phyloP scores from a whole-genome alignment of 2,888 invertebrate genomes.

The Eudasyphora cyanicolor region DNA sequence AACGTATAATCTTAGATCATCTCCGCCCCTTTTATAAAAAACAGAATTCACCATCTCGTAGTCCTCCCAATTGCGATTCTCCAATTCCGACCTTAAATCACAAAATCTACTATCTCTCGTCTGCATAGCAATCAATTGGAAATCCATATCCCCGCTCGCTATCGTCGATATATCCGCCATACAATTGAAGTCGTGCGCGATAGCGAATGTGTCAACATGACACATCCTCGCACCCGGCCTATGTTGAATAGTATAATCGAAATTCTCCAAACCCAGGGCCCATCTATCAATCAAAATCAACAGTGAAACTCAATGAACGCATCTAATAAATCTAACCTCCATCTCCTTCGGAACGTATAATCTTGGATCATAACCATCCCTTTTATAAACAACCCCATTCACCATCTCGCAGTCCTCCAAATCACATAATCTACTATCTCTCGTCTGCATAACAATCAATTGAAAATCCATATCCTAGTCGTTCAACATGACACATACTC shows the following conservation, averaged over 20 bases:
- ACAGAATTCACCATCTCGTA: slow-evolving; percentile 47
- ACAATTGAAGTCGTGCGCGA: too few species aligned
- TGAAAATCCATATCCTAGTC: slow-evolving; percentile 29
- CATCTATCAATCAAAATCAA: slow-evolving; percentile 16
- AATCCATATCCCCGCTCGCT: slow-evolving; percentile 28
- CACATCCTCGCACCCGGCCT: slow-evolving; percentile 4
- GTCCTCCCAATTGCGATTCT: background rate
- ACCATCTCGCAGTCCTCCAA: slow-evolving; percentile 36
- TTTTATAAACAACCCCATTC: slow-evolving; percentile 52
- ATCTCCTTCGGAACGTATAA: too few species aligned
- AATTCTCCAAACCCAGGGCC: slow-evolving; percentile 33
- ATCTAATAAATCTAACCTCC: too few species aligned
- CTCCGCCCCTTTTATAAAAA: slow-evolving; percentile 34
- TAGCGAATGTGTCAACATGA: slow-evolving; percentile 32
- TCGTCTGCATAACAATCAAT: slow-evolving; percentile 27
- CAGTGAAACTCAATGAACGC: background rate
- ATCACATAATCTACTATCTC: slow-evolving; percentile 23
- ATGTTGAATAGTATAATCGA: slow-evolving; percentile 26
- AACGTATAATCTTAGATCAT: too few species aligned
- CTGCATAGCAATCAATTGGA: slow-evolving; percentile 30
- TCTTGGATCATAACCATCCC: background rate
- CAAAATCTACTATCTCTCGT: slow-evolving; percentile 26
- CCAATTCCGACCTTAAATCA: slow-evolving; percentile 32
- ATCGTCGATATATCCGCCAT: slow-evolving; percentile 9
- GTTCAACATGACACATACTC: slow-evolving; percentile 26